These are phyloP conservation scores for Latheticus oryzae DNA, from an alignment of 2,888 invertebrate species.

Conservation along the genomic window DNA sequence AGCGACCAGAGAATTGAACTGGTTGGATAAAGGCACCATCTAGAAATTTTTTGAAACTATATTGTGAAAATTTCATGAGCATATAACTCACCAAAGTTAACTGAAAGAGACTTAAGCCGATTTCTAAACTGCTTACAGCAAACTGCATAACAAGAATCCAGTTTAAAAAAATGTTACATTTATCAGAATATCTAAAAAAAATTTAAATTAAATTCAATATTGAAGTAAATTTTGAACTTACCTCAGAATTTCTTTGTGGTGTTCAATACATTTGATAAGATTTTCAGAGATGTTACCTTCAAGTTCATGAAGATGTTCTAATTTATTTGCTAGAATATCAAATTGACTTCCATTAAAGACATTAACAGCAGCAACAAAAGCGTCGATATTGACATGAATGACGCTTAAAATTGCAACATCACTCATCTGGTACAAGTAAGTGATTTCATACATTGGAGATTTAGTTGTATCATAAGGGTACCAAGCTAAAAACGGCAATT, in stretches of 20 bases:
- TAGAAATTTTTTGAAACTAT: conserved; percentile 4
- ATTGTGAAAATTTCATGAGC: not conserved
- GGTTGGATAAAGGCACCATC: conserved; percentile 8
- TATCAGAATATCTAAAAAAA: conserved; percentile 13
- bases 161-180: conserved; percentile 29
- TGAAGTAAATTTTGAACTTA: not conserved
- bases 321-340: conserved; percentile 16
- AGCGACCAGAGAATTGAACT: conserved; percentile 2
- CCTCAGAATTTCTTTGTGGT: conserved; percentile 13
- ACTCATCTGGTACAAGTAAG: conserved; percentile 17
- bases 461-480: conserved; percentile 13
- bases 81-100: conserved; percentile 13
- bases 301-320: conserved; percentile 3
- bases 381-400: conserved; percentile 8
- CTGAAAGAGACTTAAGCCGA: conserved; percentile 20
- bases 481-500: conserved; percentile 20
- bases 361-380: conserved; percentile 13
- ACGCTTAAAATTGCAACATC: conserved; percentile 12
- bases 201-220: not conserved
- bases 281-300: not conserved
- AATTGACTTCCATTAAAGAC: conserved; percentile 17
- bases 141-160: conserved; percentile 34
- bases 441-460: conserved; percentile 17
- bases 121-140: no score
- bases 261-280: conserved; percentile 9